These are phyloP conservation scores for Leptogaster cylindrica DNA, from an alignment of 2,888 invertebrate species.

Conservation along the genomic window DNA sequence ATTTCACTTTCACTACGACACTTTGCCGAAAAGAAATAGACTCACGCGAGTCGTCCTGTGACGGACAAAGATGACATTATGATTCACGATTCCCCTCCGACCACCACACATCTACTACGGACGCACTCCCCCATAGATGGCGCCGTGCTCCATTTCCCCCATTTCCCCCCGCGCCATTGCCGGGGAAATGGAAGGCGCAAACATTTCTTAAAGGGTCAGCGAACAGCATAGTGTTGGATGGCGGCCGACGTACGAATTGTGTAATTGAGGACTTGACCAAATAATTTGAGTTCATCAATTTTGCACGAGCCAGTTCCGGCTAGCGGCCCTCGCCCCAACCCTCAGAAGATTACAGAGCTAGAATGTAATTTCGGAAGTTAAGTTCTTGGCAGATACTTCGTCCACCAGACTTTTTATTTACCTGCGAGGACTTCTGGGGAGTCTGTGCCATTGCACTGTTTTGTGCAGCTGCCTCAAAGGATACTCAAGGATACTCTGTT, in stretches of 20 bases:
- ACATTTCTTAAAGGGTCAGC: conserved; percentile 28
- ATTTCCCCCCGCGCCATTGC: conserved; percentile 35
- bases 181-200: conserved; percentile 34
- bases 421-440: conserved; percentile 5
- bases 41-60: background rate
- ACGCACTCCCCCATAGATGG: background rate
- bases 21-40: conserved; percentile 16
- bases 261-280: conserved; percentile 44
- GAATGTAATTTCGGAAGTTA: conserved; percentile 19
- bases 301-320: conserved; percentile 36
- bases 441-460: too few relatives aligned
- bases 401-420: conserved; percentile 3
- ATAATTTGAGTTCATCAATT: conserved; percentile 47
- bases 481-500: too few relatives aligned
- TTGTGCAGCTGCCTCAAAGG: too few relatives aligned
- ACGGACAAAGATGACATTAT: conserved; percentile 22
- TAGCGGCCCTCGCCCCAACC: background rate
- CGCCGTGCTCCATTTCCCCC: background rate
- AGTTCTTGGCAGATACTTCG: conserved; percentile 26
- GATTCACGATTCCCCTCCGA: conserved; percentile 13
- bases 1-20: conserved; percentile 32
- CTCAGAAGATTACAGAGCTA: conserved; percentile 2
- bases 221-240: conserved; percentile 23
- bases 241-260: conserved; percentile 25
- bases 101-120: background rate